Evolutionary conservation across 2,797 vertebrate genomes (phyloP).

Genomic region (Gadopsis marmoratus): DNA sequence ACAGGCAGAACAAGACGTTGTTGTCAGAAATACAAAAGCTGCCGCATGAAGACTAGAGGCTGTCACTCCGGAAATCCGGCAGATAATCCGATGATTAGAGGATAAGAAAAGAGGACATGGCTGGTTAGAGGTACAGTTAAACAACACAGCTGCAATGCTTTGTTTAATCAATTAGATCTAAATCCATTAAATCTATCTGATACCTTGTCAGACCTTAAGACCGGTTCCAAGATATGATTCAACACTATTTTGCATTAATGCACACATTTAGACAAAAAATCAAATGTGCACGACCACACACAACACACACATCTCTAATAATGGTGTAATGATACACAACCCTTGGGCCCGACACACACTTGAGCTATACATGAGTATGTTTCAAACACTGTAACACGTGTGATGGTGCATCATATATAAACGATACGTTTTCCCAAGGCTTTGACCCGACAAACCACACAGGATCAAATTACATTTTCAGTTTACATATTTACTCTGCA

Average conservation of each 20-base stretch:
- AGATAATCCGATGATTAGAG: conserved; percentile 67
- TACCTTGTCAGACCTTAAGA: conserved; percentile 32
- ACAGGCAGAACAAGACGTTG: conserved; percentile 29
- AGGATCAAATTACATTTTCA: conserved; percentile 6
- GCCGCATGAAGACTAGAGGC: conserved; percentile 15
- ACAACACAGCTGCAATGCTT: conserved; percentile 21
- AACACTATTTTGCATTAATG: not conserved
- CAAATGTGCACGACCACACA: not conserved
- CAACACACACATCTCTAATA: not conserved
- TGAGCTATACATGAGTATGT: conserved; percentile 3
- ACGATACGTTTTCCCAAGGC: conserved; percentile 1
- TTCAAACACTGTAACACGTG: not conserved
- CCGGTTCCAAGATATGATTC: not conserved
- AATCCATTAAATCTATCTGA: conserved; percentile 57
- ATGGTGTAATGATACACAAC: not conserved
- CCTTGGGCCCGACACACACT: not conserved
- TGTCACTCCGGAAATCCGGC: conserved; percentile 44
- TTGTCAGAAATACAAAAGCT: conserved; percentile 24
- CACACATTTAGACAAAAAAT: not conserved
- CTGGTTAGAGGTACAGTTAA: conserved; percentile 31
- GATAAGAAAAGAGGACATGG: conserved; percentile 41
- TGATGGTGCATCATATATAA: not conserved
- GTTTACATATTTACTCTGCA: conserved; percentile 27
- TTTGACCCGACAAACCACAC: conserved; percentile 3
- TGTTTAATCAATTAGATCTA: conserved; percentile 64